Evolutionary conservation across 1,140 invertebrate species (phyloP).

Genomic region (Aporrectodea caliginosa): DNA sequence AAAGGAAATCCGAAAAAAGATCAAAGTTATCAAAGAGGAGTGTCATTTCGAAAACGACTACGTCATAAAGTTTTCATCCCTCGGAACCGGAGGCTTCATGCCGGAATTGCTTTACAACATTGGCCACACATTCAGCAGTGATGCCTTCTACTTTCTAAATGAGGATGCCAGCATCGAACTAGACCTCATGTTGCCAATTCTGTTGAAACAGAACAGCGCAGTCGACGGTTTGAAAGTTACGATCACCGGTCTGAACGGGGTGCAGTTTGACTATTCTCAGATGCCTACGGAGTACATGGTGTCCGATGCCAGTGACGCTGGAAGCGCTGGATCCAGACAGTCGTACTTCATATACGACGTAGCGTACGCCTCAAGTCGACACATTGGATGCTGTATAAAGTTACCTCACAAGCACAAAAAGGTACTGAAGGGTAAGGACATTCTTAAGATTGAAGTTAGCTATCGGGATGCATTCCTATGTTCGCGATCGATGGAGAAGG

Average conservation of each 20-base stretch:
- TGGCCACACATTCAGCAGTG: conserved; percentile 23
- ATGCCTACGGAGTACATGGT: neutral
- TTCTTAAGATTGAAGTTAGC: conserved; percentile 18
- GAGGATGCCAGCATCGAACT: conserved; percentile 21
- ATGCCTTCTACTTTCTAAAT: conserved; percentile 24
- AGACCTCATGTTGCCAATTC: conserved; percentile 25
- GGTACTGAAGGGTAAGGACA: conserved; percentile 28
- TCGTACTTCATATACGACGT: conserved; percentile 30
- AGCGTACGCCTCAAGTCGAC: conserved; percentile 13
- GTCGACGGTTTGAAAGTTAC: conserved; percentile 17
- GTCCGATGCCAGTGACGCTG: neutral
- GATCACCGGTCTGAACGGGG: conserved; percentile 28
- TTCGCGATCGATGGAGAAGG: conserved; percentile 4
- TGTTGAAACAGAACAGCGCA: conserved; percentile 13
- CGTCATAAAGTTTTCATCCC: conserved; percentile 24
- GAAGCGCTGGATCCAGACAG: neutral
- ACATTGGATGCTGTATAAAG: conserved; percentile 21
- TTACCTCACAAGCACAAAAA: conserved; percentile 32
- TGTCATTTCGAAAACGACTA: conserved; percentile 31
- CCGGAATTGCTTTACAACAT: conserved; percentile 30
- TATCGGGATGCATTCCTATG: conserved; percentile 9
- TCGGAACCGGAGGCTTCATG: conserved; percentile 28
- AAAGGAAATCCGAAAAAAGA: conserved; percentile 27
- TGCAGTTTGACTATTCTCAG: conserved; percentile 14
- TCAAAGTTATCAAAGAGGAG: conserved; percentile 23